Evolutionary conservation across 2,113 vertebrate genomes (phyloP).

Genomic region (Pogonocichla stellata): DNA sequence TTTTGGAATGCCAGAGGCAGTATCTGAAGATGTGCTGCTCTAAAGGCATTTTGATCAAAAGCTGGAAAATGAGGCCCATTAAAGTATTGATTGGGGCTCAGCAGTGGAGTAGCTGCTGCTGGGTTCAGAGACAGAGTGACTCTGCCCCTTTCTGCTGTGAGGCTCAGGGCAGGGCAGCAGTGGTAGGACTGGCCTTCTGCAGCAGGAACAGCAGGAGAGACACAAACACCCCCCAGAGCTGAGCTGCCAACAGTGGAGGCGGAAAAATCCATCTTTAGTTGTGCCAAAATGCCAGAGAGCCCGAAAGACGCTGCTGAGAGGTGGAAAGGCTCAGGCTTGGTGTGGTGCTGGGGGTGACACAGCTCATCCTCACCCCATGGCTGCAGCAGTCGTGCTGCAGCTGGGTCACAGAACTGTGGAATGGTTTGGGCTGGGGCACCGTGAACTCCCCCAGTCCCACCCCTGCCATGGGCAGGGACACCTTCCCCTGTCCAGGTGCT

Average conservation of each 20-base stretch:
- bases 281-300: neutral
- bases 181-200: neutral
- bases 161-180: neutral
- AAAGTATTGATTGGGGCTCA: neutral
- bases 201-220: neutral
- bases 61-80: constrained; percentile 16
- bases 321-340: neutral
- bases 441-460: neutral
- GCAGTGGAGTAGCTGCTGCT: neutral
- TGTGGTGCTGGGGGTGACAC: fast-evolving
- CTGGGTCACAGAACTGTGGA: neutral
- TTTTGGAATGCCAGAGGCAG: neutral
- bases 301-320: neutral
- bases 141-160: neutral
- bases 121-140: neutral
- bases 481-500: neutral
- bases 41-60: constrained; percentile 8
- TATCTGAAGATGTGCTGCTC: neutral
- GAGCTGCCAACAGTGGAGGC: neutral
- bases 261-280: neutral
- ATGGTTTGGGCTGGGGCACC: neutral
- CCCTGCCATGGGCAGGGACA: neutral
- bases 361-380: fast-evolving
- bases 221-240: neutral
- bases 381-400: fast-evolving